Percentiles rank a stretch among this genome's conserved stretches.
These are phyloP conservation scores for Oscheius sp. DNA, from an alignment of 2,888 invertebrate species.

Conservation along the genomic window DNA sequence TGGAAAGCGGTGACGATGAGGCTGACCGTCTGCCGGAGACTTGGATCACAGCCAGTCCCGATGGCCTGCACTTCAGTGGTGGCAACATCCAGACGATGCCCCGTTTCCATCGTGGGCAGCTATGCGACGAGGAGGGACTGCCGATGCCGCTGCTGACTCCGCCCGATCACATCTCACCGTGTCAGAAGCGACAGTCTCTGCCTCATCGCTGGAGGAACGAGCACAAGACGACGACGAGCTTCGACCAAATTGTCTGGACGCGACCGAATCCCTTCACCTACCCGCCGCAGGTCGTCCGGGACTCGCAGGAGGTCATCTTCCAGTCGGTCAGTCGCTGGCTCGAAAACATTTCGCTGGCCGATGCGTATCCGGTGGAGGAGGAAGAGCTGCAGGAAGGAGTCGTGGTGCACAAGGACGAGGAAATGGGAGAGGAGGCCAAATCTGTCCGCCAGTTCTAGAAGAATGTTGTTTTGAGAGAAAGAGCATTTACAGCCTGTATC, in stretches of 20 bases:
- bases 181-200: neutral
- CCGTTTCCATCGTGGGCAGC: neutral
- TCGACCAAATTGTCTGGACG: neutral
- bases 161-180: slow-evolving; percentile 11
- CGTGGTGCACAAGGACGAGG: too few species aligned
- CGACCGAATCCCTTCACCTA: slow-evolving; percentile 18
- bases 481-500: too few species aligned
- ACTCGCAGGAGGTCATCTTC: neutral
- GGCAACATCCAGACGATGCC: neutral
- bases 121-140: neutral
- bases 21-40: neutral
- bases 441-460: too few species aligned
- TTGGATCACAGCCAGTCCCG: slow-evolving; percentile 1
- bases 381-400: too few species aligned
- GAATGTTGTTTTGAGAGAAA: too few species aligned
- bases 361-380: too few species aligned
- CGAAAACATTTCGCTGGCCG: slow-evolving; percentile 6
- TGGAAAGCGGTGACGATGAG: neutral
- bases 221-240: neutral
- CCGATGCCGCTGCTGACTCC: neutral
- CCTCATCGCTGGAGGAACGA: slow-evolving; percentile 1
- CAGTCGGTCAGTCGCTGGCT: slow-evolving; percentile 23
- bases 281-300: slow-evolving; percentile 10
- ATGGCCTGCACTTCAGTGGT: neutral
- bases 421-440: too few species aligned